Conservation (phyloP, 2,113 vertebrate species). For the Campylomormyrus numenius region DNA sequence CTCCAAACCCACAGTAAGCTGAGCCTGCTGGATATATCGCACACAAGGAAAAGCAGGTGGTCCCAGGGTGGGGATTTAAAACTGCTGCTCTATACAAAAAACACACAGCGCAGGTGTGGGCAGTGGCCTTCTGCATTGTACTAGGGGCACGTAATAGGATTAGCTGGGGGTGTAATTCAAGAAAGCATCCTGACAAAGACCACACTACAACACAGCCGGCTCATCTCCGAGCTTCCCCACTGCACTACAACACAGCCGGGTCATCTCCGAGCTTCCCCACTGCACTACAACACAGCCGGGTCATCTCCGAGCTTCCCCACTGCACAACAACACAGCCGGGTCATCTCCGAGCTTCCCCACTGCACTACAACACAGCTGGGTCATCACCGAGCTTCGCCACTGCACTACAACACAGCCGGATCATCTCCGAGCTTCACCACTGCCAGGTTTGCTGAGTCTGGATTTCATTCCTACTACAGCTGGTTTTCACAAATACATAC, state of each 20-base stretch:
- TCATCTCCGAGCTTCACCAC: neutral
- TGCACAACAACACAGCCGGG: too few relatives aligned
- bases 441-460: neutral
- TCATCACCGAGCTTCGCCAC: too few relatives aligned
- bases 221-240: too few relatives aligned
- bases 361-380: too few relatives aligned
- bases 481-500: neutral
- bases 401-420: too few relatives aligned
- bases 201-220: neutral
- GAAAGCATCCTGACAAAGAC: neutral
- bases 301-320: too few relatives aligned
- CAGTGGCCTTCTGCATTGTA: neutral
- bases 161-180: slow-evolving; percentile 5
- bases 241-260: too few relatives aligned
- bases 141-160: slow-evolving; percentile 9
- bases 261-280: too few relatives aligned
- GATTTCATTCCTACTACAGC: neutral
- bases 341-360: too few relatives aligned
- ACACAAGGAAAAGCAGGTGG: neutral
- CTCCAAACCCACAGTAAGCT: neutral
- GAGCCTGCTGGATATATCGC: neutral
- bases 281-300: too few relatives aligned
- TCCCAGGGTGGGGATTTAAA: neutral
- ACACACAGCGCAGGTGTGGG: neutral
- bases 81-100: neutral